Conservation (phyloP, 2,797 vertebrate genomes). For the Premnoplex brunnescens region DNA sequence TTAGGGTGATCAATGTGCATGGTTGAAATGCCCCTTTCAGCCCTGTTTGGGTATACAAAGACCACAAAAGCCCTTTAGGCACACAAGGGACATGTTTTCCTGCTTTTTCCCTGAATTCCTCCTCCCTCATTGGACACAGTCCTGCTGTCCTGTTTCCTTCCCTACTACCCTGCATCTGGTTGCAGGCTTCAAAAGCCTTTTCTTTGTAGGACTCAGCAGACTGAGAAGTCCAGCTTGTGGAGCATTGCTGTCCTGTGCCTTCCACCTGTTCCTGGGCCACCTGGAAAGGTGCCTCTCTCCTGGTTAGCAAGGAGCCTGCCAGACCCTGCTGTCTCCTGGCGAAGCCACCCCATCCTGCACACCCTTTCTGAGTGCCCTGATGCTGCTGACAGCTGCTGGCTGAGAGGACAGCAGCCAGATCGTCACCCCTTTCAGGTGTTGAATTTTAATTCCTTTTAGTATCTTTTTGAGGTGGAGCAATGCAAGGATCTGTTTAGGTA, state of each 20-base stretch:
- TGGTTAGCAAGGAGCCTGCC: background rate
- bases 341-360: background rate
- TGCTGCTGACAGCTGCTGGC: background rate
- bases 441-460: background rate
- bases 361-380: fast-evolving
- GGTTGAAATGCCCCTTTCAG: background rate
- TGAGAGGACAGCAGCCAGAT: background rate
- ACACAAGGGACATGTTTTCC: background rate
- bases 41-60: fast-evolving
- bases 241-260: background rate
- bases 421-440: fast-evolving
- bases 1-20: background rate
- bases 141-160: background rate
- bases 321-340: background rate
- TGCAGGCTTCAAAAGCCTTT: background rate
- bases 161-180: background rate
- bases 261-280: background rate
- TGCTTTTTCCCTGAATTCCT: background rate
- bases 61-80: background rate
- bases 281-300: background rate
- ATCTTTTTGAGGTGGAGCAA: background rate
- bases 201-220: background rate
- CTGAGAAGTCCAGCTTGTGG: background rate
- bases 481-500: background rate
- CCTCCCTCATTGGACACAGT: background rate